Conservation (phyloP, 2,113 vertebrate species). For the Tamias sibiricus region DNA sequence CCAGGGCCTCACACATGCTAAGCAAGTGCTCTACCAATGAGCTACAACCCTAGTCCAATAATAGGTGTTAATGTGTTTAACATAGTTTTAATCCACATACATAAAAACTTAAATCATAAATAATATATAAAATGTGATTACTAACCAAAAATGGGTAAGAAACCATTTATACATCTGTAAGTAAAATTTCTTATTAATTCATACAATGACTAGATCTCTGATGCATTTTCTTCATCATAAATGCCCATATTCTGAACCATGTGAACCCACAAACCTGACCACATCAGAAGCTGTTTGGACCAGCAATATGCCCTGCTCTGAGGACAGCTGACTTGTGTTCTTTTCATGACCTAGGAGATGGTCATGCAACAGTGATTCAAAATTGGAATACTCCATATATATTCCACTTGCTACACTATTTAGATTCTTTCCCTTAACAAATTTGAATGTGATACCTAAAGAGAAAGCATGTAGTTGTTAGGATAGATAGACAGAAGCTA, state of each 20-base stretch:
- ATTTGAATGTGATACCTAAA: neutral
- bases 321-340: neutral
- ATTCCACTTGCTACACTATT: neutral
- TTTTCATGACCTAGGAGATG: neutral
- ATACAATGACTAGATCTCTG: neutral
- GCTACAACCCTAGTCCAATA: neutral
- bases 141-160: neutral
- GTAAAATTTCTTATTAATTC: neutral
- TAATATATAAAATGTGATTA: neutral
- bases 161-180: conserved; percentile 3
- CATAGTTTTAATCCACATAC: neutral
- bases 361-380: neutral
- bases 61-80: conserved; percentile 3
- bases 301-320: neutral
- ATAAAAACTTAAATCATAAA: neutral
- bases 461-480: neutral
- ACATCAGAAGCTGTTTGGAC: neutral
- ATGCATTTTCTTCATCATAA: neutral
- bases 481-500: neutral
- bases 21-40: neutral
- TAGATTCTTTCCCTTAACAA: neutral
- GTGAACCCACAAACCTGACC: neutral
- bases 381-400: neutral
- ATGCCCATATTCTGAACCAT: neutral
- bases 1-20: neutral